phyloP scores from a whole-genome alignment of 2,797 vertebrate species.

The Sebastes reedi region DNA sequence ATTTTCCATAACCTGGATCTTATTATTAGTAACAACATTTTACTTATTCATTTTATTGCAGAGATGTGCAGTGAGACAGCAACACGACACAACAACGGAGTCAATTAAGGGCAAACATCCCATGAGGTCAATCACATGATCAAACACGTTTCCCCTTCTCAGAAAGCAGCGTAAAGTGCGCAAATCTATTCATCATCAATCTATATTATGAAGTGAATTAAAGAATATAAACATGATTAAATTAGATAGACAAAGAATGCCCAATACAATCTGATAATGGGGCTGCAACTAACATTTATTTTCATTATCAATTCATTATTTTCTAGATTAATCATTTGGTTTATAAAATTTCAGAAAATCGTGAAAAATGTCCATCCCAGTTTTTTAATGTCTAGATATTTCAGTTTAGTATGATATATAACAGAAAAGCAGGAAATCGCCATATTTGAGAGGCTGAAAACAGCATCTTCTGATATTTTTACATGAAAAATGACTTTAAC shows the following conservation, averaged over 20 bases:
- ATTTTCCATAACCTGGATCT: neutral
- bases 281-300: too few relatives aligned
- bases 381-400: too few relatives aligned
- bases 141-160: neutral
- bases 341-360: too few relatives aligned
- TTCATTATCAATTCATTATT: too few relatives aligned
- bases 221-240: neutral
- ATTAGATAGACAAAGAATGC: neutral
- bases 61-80: neutral
- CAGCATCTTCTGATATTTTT: too few relatives aligned
- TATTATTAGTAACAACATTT: neutral
- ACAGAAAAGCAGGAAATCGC: too few relatives aligned
- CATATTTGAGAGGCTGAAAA: too few relatives aligned
- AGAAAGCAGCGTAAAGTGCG: neutral
- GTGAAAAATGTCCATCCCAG: too few relatives aligned
- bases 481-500: too few relatives aligned
- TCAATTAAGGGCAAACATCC: neutral
- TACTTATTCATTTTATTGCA: neutral
- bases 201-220: neutral
- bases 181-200: neutral
- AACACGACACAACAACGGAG: neutral
- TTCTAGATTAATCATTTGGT: too few relatives aligned
- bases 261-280: neutral
- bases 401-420: too few relatives aligned
- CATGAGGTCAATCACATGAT: neutral